Base-by-base conservation (phyloP, 1,140 invertebrate genomes). In the Caenorhabditis briggsae region DNA sequence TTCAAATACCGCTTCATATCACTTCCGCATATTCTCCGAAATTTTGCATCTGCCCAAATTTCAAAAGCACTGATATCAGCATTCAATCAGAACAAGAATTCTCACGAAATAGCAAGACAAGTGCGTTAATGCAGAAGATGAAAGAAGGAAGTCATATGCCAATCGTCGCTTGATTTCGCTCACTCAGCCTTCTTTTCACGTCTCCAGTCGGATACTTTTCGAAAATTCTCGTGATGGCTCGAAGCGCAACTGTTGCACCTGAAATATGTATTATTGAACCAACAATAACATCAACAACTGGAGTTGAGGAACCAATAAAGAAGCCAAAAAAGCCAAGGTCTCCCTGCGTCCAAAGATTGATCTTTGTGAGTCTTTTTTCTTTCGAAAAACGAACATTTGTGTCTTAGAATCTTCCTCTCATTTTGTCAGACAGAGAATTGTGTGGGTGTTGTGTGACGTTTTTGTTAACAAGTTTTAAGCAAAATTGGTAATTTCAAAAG, bases 141-240 rank as follows among this genome's bases (percentile, higher is more conserved):
- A 48, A 78, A 50, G 70, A 78, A 41, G 46, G 53, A 78, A 78
- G 53, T 78, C 70, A 50, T 50, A n/a, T 33, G 70, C 18, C 23
- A 50, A 50, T 53, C 70, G 53, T 18, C 46, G 70, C 70, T n/a
- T 50, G 25, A 78, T 5, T 50, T 25, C 12, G 11, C 46, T 9
- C 25, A 78, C 18, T 78, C 65, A 70, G 9, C 2, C 65, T 0
- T n/a, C 70, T 78, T 53, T 78, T 78, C 70, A 78, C n/a, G 12
- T 25, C 9, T 41, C 18, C 20, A 18, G 33, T 33, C 33, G 33
- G 33, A 1, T 33, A 78, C 11, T 46, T 18, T 20, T 50, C 23
- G 9, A 50, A n/a, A 14, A 50, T 18, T 48, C 11, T 50, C 3
- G 11, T 23, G 14, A 78, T 78, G 70, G 12, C 70, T 20, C 43